phyloP scores from a whole-genome alignment of 1,140 invertebrate species.

The Metaphire vulgaris region DNA sequence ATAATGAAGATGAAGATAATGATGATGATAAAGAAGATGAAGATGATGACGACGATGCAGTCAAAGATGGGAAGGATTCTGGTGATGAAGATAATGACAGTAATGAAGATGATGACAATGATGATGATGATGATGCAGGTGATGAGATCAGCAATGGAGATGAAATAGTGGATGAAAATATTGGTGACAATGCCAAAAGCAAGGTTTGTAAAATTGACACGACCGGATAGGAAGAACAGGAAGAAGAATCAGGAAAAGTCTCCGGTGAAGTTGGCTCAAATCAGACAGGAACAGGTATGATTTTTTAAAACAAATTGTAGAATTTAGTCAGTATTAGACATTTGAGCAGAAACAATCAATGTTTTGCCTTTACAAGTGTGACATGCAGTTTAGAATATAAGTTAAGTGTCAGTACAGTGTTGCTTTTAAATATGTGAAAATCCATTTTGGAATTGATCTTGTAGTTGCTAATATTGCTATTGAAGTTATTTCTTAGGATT shows the following conservation, averaged over 20 bases:
- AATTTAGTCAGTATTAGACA: no score
- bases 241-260: neutral
- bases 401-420: neutral
- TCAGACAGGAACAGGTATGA: neutral
- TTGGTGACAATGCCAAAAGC: neutral
- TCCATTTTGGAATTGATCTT: neutral
- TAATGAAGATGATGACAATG: neutral
- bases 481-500: neutral
- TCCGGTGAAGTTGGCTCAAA: neutral
- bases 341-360: no score
- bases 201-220: neutral
- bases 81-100: neutral
- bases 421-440: neutral
- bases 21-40: neutral
- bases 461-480: neutral
- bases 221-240: neutral
- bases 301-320: no score
- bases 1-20: neutral
- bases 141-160: neutral
- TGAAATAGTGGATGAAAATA: neutral
- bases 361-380: no score
- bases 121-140: neutral
- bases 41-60: neutral
- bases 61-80: no score
- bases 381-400: no score